phyloP scores from a whole-genome alignment of 2,113 vertebrate genomes.

The Tylochromis polylepis region DNA sequence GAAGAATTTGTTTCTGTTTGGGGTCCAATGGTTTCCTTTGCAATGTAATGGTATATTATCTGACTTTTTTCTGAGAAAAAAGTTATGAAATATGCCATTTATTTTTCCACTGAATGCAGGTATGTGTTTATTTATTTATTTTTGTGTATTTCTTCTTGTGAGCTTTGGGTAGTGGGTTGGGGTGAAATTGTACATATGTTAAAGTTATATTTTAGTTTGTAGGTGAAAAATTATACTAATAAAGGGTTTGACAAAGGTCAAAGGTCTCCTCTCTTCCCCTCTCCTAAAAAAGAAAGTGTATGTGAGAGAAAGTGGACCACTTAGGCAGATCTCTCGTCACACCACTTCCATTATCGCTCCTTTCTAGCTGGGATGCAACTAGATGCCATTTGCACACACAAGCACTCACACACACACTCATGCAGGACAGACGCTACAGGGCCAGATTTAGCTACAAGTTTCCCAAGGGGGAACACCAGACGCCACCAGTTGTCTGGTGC shows the following conservation, averaged over 20 bases:
- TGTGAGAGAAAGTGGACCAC: conserved; percentile 32
- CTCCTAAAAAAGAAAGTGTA: not conserved
- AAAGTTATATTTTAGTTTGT: not conserved
- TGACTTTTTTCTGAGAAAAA: not conserved
- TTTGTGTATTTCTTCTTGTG: not conserved
- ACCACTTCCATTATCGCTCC: conserved; percentile 58
- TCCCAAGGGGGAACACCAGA: conserved; percentile 62
- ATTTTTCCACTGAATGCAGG: not conserved
- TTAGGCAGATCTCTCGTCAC: conserved; percentile 44
- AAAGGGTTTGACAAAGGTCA: not conserved
- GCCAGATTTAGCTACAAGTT: conserved; percentile 69
- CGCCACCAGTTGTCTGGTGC: conserved; percentile 62
- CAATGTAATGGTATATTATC: not conserved
- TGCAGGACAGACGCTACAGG: conserved; percentile 57
- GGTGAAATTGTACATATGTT: not conserved
- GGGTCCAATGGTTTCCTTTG: not conserved
- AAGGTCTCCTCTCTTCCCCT: not conserved
- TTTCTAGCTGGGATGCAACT: conserved; percentile 55
- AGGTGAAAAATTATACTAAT: not conserved
- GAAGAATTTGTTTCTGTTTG: not conserved
- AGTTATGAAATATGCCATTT: not conserved
- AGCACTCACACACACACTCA: conserved; percentile 16
- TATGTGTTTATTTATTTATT: not conserved
- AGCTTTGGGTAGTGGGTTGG: not conserved
- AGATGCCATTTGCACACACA: conserved; percentile 50